Evolutionary conservation across 2,113 vertebrate genomes (phyloP).

Genomic region (Macrotus californicus): DNA sequence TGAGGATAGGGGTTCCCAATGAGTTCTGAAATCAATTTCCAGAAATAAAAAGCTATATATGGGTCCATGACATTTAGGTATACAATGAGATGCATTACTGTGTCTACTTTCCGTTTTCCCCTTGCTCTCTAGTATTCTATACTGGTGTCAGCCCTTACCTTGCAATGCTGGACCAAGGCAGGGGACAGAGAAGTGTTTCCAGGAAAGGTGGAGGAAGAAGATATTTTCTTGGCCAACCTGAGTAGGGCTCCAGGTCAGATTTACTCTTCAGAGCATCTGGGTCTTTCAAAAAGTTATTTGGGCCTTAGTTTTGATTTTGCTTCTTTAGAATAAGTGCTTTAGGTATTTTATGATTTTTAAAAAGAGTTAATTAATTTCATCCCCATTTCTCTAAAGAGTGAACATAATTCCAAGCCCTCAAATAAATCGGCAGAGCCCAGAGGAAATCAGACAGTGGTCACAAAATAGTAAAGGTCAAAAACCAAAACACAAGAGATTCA

Average conservation of each 20-base stretch:
- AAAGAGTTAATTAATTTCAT: background rate
- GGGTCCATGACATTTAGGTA: background rate
- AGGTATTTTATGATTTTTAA: background rate
- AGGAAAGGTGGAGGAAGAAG: background rate
- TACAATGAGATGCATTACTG: background rate
- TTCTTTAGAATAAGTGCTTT: background rate
- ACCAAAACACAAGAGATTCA: background rate
- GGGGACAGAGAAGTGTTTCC: background rate
- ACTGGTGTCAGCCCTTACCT: background rate
- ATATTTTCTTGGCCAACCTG: background rate
- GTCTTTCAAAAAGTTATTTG: background rate
- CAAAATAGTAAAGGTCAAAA: background rate
- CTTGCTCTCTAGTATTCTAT: background rate
- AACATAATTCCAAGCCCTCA: background rate
- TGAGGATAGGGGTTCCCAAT: background rate
- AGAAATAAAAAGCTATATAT: background rate
- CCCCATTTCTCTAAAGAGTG: background rate
- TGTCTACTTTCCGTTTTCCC: background rate
- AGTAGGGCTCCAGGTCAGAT: background rate
- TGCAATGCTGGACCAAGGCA: background rate
- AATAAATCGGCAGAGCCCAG: background rate
- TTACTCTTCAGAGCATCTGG: background rate
- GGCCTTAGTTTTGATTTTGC: conserved; percentile 18
- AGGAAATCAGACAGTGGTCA: conserved; percentile 16
- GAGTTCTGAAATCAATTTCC: background rate